These are phyloP conservation scores for Pyrrhia umbra DNA, from an alignment of 2,888 invertebrate genomes.

Conservation along the genomic window DNA sequence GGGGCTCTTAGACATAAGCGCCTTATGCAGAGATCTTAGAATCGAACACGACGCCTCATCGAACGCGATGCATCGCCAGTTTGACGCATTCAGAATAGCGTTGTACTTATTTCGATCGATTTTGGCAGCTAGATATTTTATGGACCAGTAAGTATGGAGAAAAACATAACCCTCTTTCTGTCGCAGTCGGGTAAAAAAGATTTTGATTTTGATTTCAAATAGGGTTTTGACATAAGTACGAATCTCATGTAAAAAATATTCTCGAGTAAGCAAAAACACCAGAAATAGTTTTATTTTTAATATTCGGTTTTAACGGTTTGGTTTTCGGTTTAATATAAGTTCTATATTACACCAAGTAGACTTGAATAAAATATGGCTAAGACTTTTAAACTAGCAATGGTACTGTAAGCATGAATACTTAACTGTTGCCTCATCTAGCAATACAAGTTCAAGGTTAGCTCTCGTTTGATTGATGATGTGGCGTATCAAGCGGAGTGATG, in stretches of 20 bases:
- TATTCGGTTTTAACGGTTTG: too few relatives aligned
- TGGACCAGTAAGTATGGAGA: not conserved
- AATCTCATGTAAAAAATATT: too few relatives aligned
- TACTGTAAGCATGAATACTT: not conserved
- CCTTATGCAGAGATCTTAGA: not conserved
- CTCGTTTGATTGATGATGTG: slow-evolving; percentile 83
- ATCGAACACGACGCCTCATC: not conserved
- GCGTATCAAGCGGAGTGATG: slow-evolving; percentile 81
- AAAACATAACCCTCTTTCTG: too few relatives aligned
- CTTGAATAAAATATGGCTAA: too few relatives aligned
- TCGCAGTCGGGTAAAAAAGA: too few relatives aligned
- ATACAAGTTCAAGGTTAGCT: slow-evolving; percentile 62
- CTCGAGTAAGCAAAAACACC: too few relatives aligned
- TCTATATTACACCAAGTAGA: too few relatives aligned
- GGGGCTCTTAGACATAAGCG: not conserved
- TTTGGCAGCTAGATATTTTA: not conserved
- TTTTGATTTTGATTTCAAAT: too few relatives aligned
- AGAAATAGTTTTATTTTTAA: too few relatives aligned
- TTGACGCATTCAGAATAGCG: not conserved
- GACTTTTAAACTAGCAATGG: too few relatives aligned
- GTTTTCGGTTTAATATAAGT: too few relatives aligned
- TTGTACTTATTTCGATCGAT: not conserved
- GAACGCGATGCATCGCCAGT: not conserved
- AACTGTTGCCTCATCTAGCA: slow-evolving; percentile 43
- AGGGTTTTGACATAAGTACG: too few relatives aligned